phyloP scores from a whole-genome alignment of 2,113 vertebrate genomes.

The Sorex fumeus region DNA sequence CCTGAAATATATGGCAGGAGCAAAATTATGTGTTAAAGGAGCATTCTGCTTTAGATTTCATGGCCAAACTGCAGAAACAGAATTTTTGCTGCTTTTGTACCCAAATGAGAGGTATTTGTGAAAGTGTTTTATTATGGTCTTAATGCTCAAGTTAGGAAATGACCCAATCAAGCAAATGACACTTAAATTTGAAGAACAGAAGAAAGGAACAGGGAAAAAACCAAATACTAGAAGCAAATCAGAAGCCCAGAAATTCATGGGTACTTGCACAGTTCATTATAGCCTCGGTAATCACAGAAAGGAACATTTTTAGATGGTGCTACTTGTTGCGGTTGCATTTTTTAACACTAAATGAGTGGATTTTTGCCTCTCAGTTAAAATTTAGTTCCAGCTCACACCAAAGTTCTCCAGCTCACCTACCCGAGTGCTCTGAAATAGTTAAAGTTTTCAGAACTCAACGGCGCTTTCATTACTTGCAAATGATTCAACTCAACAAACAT shows the following conservation, averaged over 20 bases:
- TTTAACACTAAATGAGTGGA: not conserved
- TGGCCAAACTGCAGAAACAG: not conserved
- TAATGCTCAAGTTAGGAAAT: not conserved
- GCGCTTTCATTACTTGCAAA: not conserved
- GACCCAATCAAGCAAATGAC: not conserved
- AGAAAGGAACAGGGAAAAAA: not conserved
- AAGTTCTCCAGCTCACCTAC: not conserved
- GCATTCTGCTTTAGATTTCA: not conserved
- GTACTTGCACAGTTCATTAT: not conserved
- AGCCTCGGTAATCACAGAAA: not conserved
- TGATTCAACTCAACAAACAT: conserved; percentile 19
- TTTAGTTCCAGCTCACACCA: not conserved
- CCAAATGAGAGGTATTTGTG: not conserved
- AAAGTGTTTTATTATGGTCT: not conserved
- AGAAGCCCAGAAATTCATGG: not conserved
- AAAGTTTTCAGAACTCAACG: not conserved
- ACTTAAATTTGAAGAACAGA: not conserved
- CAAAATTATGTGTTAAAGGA: not conserved
- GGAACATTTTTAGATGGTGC: not conserved
- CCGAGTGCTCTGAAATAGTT: not conserved
- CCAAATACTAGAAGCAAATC: not conserved
- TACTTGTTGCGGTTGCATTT: not conserved
- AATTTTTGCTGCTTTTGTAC: not conserved
- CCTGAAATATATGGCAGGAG: not conserved
- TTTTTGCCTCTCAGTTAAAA: conserved; percentile 45